Base-by-base conservation (phyloP, 2,113 vertebrate genomes). In the Callocephalon fimbriatum region DNA sequence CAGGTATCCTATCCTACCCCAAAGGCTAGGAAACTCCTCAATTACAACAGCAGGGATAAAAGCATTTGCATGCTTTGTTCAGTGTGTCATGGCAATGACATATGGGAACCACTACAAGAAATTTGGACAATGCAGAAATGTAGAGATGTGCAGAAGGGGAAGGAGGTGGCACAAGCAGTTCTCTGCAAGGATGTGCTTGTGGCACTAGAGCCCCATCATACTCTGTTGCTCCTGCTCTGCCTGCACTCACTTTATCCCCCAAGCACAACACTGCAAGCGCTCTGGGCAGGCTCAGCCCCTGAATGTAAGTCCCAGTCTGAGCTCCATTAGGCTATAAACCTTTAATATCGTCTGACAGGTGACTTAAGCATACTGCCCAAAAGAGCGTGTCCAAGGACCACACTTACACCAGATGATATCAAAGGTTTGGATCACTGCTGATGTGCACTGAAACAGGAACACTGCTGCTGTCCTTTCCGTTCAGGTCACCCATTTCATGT, bases 191-290 rank as follows among this genome's bases (percentile, higher is more conserved):
- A 67, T 31, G 25, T n/a, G 14, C 32, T 71, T 5, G 0, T 1
- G 6, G 37, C 7, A 2, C 38, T n/a, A 17, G 15, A 90, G 26
- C 25, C 32, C 51, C 12, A 1, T 4, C 0, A 0, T 4, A 3
- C 53, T 19, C 7, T 20, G 27, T 17, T 1, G 2, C 13, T 70
- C 50, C 63, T 58, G 54, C 29, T 86, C 42, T 59, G 19, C 40
- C 62, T 31, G 40, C 35, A 2, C 50, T 56, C n/a, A 23, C 29
- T 87, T 86, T 20, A 65, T 47, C 5, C 29, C 42, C 8, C 53
- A 61, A 62, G 44, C 23, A 79, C 53, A 40, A 29, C 15, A 8
- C 17, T 15, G 18, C 0, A 3, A 48, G 51, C 5, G 45, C 37
- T 66, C 66, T 2, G 2, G 38, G 12, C 15, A 74, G 50, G 40